Evolutionary conservation across 2,888 invertebrate species (phyloP), one percentile per base, ranked within the genome.

Genomic region (Bruchidius siliquastri): DNA sequence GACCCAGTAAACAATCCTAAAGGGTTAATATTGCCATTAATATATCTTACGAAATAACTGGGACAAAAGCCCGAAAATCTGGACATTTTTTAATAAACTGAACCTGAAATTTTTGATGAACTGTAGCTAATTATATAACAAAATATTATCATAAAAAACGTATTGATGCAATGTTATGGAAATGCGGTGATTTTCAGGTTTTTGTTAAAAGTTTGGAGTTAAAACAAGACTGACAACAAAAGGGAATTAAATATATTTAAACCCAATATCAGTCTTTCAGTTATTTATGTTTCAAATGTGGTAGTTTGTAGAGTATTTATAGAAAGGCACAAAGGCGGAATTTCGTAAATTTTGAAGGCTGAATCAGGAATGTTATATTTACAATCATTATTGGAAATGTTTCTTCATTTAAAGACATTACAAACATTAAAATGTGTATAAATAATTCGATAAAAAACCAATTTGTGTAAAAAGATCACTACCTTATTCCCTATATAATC

Each of bases 391-490:
- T 13, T 49, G 49, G 49, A 49, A 49, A 49, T 49, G 49, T 49
- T 4, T 49, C 22, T 66, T 66, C 70, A 21, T 72, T 69, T 30
- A 21, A 26, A 32, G 49, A 21, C 68, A 18, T 66, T 70, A 22
- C 20, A n/a, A 22, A 4, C 22, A 67, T 32, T 49, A 70, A 70
- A 21, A 32, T 20, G 49, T 67, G 70, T 70, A 22, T 49, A 72
- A 67, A 72, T 70, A 66, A 20, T 13, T n/a, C 20, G 20, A 26
- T 32, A 21, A 22, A 21, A 49, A 67, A 21, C 30, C 22, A 49
- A 22, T 32, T 20, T 26, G 2, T 73, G 68, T 73, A 69, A 66
- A 32, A 73, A 73, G n/a, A 70, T 49, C 68, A 69, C 67, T 70
- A n/a, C 49, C 26, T 8, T 49, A 49, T 13, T 49, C 18, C 49